Percentiles rank a stretch among this genome's conserved stretches.
Conservation (phyloP, 2,888 invertebrate species). For the Harpalus rufipes region DNA sequence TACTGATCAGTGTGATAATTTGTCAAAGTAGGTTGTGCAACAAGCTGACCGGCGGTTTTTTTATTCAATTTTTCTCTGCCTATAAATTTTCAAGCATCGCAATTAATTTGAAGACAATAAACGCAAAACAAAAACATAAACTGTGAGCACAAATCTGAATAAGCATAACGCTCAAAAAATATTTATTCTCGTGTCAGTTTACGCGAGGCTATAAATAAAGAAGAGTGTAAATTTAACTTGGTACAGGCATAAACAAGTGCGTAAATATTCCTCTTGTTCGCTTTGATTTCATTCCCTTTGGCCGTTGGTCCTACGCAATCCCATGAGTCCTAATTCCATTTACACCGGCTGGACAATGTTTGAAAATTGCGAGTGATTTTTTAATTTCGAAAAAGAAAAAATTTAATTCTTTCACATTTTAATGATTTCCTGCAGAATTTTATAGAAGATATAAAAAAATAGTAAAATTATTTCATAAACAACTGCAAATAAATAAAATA, state of each 20-base stretch:
- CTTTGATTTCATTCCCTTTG: constrained; percentile 34
- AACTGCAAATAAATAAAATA: too few species aligned
- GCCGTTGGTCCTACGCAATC: neutral
- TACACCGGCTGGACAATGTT: neutral
- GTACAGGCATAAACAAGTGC: constrained; percentile 47
- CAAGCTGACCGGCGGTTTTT: too few species aligned
- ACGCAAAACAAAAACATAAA: constrained; percentile 49
- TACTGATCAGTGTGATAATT: too few species aligned
- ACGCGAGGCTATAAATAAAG: constrained; percentile 57
- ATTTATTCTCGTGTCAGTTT: constrained; percentile 40
- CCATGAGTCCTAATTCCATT: constrained; percentile 5
- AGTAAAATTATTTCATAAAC: too few species aligned
- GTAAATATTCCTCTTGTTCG: constrained; percentile 55
- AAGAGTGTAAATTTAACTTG: constrained; percentile 46
- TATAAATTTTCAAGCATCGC: constrained; percentile 14
- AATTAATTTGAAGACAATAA: constrained; percentile 42
- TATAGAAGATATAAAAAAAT: too few species aligned
- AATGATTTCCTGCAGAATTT: too few species aligned
- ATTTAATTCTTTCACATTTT: too few species aligned
- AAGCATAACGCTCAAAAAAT: constrained; percentile 45
- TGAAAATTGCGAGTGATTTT: neutral
- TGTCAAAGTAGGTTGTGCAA: too few species aligned
- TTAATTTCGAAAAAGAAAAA: neutral
- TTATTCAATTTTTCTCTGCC: neutral
- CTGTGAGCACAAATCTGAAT: constrained; percentile 15